Percentiles rank a stretch among this genome's conserved stretches.
These are phyloP conservation scores for Erpetoichthys calabaricus DNA, from an alignment of 2,797 vertebrate genomes.

Conservation along the genomic window DNA sequence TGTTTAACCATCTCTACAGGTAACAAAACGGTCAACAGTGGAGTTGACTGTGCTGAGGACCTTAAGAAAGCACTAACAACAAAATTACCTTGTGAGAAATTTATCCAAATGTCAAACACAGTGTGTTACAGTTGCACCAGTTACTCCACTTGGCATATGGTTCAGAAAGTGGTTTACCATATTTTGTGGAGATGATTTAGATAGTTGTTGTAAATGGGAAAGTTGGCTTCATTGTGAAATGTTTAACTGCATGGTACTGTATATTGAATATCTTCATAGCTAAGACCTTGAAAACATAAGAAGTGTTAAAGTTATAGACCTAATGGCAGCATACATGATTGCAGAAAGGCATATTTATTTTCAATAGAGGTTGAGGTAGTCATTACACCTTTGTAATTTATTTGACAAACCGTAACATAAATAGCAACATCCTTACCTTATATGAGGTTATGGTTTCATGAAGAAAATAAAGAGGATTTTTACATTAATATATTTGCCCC, in stretches of 20 bases:
- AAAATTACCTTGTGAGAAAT: slow-evolving; percentile 8
- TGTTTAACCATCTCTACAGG: slow-evolving; percentile 8
- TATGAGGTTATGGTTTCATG: too few relatives aligned
- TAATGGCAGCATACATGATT: too few relatives aligned
- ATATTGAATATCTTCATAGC: slow-evolving; percentile 6
- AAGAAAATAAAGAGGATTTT: too few relatives aligned
- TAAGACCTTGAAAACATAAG: too few relatives aligned
- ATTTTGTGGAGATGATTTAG: slow-evolving; percentile 11
- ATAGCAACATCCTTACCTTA: too few relatives aligned
- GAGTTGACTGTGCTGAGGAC: slow-evolving; percentile 7
- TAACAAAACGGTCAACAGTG: slow-evolving; percentile 7
- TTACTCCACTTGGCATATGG: slow-evolving; percentile 10
- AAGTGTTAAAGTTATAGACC: too few relatives aligned
- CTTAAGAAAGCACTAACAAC: slow-evolving; percentile 6
- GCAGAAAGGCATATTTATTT: too few relatives aligned
- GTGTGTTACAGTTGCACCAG: slow-evolving; percentile 8
- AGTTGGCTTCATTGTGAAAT: slow-evolving; percentile 7
- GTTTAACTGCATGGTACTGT: slow-evolving; percentile 6
- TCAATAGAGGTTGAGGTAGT: too few relatives aligned
- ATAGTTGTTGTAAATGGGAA: slow-evolving; percentile 5
- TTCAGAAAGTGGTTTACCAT: slow-evolving; percentile 8
- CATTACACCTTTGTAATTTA: too few relatives aligned
- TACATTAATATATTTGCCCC: too few relatives aligned
- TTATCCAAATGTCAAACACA: slow-evolving; percentile 8
- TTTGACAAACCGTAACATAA: too few relatives aligned